These are phyloP conservation scores for Drosophila neotestacea DNA, from an alignment of 2,888 invertebrate genomes.

Conservation along the genomic window DNA sequence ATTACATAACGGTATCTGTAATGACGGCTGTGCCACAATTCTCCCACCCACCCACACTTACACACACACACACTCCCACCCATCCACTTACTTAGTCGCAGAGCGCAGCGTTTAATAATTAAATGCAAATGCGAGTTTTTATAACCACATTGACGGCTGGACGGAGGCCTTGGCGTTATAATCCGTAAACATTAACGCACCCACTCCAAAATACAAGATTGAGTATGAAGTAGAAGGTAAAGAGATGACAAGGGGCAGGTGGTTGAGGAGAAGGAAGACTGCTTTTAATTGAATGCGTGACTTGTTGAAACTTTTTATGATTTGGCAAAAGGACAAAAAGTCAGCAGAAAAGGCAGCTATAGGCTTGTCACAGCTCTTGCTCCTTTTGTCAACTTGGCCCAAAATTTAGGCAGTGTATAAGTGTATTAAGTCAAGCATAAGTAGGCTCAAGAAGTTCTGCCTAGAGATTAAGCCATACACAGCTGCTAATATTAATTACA, in stretches of 20 bases:
- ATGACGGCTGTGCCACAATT: slow-evolving; percentile 23
- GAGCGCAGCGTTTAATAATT: slow-evolving; percentile 60
- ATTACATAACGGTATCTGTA: slow-evolving; percentile 50
- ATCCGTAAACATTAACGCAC: slow-evolving; percentile 62
- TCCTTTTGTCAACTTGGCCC: slow-evolving; percentile 26
- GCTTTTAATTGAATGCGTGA: slow-evolving; percentile 78
- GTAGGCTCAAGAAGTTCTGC: not conserved
- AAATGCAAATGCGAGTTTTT: slow-evolving; percentile 64
- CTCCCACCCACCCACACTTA: not conserved
- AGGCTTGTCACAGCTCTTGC: slow-evolving; percentile 6
- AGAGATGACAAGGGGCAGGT: slow-evolving; percentile 3
- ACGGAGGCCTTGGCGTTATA: slow-evolving; percentile 42
- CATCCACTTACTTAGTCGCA: slow-evolving; percentile 21
- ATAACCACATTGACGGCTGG: slow-evolving; percentile 26
- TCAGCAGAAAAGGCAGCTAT: not conserved
- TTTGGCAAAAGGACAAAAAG: slow-evolving; percentile 37
- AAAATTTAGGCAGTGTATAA: slow-evolving; percentile 41
- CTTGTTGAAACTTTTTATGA: slow-evolving; percentile 71
- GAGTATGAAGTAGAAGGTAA: not conserved
- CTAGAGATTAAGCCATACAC: slow-evolving; percentile 8
- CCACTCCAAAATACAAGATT: slow-evolving; percentile 26
- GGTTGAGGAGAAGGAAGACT: not conserved
- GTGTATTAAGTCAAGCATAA: slow-evolving; percentile 42
- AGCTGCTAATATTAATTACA: slow-evolving; percentile 52
- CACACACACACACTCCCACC: slow-evolving; percentile 4